Conservation (phyloP, 2,797 vertebrate species). For the Numenius phaeopus region DNA sequence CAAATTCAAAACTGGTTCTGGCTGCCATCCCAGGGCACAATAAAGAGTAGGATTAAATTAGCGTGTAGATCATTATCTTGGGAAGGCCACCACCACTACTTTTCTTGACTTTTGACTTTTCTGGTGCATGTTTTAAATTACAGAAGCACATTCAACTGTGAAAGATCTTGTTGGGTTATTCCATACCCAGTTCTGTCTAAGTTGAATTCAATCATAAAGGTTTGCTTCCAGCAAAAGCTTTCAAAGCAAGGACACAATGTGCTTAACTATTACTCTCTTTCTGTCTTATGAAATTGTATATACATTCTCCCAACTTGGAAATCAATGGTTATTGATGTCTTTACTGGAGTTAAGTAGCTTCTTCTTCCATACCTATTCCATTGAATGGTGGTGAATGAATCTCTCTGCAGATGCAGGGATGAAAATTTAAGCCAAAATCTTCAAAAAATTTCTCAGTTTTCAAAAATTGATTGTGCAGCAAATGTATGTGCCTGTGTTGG, state of each 20-base stretch:
- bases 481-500: not conserved
- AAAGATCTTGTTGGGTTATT: not conserved
- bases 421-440: not conserved
- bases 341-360: not conserved
- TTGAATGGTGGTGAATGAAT: not conserved
- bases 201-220: not conserved
- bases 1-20: not conserved
- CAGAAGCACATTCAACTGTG: not conserved
- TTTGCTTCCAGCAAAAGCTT: conserved; percentile 18
- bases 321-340: not conserved
- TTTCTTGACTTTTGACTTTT: not conserved
- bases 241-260: not conserved
- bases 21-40: not conserved
- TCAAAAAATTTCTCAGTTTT: not conserved
- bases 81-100: not conserved
- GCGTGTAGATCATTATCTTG: not conserved
- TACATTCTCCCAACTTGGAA: not conserved
- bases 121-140: not conserved
- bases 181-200: not conserved
- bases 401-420: not conserved
- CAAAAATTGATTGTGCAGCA: not conserved
- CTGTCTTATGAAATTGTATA: not conserved
- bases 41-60: not conserved
- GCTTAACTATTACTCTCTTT: not conserved
- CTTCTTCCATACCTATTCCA: not conserved